A percentile compares a stretch with the other conserved stretches of the same genome.
These are phyloP conservation scores for cattle (Bos taurus) DNA, from an alignment of 2,113 vertebrate genomes.

Conservation along the genomic window DNA sequence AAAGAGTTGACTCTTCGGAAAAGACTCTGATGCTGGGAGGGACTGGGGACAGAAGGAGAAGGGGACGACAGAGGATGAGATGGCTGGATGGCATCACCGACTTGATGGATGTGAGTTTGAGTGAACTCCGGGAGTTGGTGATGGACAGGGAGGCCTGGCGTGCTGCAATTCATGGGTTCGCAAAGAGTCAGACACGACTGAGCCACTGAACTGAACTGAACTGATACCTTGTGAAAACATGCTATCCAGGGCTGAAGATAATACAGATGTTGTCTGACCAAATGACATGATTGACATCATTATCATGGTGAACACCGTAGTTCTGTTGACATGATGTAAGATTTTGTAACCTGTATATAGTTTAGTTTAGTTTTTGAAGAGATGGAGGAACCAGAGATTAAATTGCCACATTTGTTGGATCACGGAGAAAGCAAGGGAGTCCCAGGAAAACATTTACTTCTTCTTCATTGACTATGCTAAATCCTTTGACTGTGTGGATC, in stretches of 20 bases:
- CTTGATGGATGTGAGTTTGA: no score
- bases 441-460: background rate
- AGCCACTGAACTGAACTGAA: no score
- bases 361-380: background rate
- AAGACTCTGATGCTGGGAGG: no score
- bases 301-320: background rate
- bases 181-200: no score
- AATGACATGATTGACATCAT: background rate
- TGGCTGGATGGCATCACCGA: no score
- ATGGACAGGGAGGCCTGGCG: no score
- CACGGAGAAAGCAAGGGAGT: background rate
- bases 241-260: background rate
- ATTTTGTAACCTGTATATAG: background rate
- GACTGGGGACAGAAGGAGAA: no score
- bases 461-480: background rate
- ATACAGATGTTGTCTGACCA: background rate
- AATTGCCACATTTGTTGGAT: background rate
- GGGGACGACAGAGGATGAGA: no score
- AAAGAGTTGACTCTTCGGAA: no score
- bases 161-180: no score
- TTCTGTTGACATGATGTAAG: background rate
- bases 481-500: background rate
- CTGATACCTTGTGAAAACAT: background rate
- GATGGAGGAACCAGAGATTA: background rate
- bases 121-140: no score